These are phyloP conservation scores for Saturnia pavonia DNA, from an alignment of 2,888 invertebrate species.

Conservation along the genomic window DNA sequence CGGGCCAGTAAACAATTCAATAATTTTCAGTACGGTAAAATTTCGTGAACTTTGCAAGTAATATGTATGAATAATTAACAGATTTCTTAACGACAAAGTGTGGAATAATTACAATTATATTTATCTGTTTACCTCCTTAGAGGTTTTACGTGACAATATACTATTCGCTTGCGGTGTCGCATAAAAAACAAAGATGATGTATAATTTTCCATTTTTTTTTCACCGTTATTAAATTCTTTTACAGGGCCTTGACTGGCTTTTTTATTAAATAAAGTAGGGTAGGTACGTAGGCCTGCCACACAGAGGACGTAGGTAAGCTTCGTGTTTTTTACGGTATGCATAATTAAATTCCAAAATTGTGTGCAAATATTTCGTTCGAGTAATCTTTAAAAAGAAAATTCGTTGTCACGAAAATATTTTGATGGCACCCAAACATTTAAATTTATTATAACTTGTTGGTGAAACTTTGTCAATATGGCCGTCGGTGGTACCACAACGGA, in stretches of 20 bases:
- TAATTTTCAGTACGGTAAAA: too few species aligned
- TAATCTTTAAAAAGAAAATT: constrained; percentile 39
- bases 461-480: constrained; percentile 69
- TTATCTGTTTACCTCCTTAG: neutral
- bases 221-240: constrained; percentile 13
- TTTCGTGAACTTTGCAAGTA: neutral
- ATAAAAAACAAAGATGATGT: constrained; percentile 9
- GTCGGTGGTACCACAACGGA: constrained; percentile 48
- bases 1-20: too few species aligned
- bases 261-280: constrained; percentile 10
- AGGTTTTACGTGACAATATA: neutral
- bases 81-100: neutral
- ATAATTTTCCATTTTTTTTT: constrained; percentile 5
- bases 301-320: neutral
- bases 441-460: constrained; percentile 53
- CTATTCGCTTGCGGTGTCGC: neutral
- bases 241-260: neutral
- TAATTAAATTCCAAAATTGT: constrained; percentile 43
- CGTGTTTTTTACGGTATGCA: constrained; percentile 19
- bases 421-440: constrained; percentile 57
- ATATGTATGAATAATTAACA: neutral
- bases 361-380: constrained; percentile 26
- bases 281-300: constrained; percentile 4
- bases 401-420: constrained; percentile 46
- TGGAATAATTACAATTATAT: neutral